phyloP scores from a whole-genome alignment of 2,888 invertebrate species.

The Drosophila quinaria region DNA sequence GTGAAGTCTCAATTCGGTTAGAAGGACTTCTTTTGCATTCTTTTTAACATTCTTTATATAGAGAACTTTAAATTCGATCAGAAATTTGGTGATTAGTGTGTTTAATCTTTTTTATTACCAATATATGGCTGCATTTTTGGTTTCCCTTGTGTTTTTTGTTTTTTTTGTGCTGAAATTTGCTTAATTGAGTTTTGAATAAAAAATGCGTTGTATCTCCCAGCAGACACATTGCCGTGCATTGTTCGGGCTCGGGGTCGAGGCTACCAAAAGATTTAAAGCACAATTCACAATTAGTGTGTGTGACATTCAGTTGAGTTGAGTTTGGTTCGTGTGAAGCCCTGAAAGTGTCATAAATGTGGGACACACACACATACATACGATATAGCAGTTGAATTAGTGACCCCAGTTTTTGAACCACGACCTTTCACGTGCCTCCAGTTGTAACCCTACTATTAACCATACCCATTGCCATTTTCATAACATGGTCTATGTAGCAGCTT shows the following conservation, averaged over 20 bases:
- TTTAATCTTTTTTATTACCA: neutral
- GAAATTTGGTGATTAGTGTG: neutral
- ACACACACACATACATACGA: constrained; percentile 3
- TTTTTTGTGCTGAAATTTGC: constrained; percentile 31
- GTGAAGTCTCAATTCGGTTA: neutral
- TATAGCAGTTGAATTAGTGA: constrained; percentile 3
- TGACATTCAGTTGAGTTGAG: neutral
- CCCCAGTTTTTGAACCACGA: neutral
- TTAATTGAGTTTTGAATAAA: constrained; percentile 45
- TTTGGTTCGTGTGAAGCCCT: neutral
- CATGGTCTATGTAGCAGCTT: neutral
- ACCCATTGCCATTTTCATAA: neutral
- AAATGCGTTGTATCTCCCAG: constrained; percentile 37
- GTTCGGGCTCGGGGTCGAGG: constrained; percentile 4
- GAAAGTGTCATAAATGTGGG: constrained; percentile 26
- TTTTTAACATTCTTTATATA: neutral
- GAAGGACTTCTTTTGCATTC: neutral
- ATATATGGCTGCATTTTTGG: neutral
- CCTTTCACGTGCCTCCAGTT: neutral
- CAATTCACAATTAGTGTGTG: constrained; percentile 46
- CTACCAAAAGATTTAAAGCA: constrained; percentile 46
- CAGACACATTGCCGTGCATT: constrained; percentile 40
- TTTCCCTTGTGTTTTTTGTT: neutral
- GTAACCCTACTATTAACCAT: no score
- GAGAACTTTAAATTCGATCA: no score